These are phyloP conservation scores for Aselliscus stoliczkanus DNA, from an alignment of 2,797 vertebrate species.

Conservation along the genomic window DNA sequence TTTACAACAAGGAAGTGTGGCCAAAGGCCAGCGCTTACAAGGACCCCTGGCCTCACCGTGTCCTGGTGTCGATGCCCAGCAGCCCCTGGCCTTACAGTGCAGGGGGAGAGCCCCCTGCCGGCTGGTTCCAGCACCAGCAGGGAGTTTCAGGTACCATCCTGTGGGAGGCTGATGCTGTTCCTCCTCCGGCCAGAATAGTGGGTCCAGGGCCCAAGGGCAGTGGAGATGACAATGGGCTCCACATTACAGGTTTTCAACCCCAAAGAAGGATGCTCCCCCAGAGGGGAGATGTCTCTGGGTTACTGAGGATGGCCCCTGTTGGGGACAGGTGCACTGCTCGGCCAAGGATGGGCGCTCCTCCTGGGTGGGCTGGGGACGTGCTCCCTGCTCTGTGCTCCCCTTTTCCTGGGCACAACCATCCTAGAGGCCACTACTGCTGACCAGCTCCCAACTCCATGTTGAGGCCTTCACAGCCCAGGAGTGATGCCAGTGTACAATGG, in stretches of 20 bases:
- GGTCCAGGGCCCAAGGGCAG: neutral
- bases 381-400: too few relatives aligned
- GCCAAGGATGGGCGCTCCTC: neutral
- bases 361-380: neutral
- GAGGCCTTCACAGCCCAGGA: neutral
- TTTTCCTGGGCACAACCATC: too few relatives aligned
- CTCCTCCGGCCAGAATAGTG: accelerated
- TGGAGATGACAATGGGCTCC: neutral
- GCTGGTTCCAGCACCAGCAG: neutral
- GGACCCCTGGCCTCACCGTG: accelerated
- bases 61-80: accelerated
- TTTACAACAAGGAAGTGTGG: neutral
- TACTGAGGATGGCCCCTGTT: too few relatives aligned
- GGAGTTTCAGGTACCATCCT: accelerated
- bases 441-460: neutral
- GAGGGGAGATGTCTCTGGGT: neutral
- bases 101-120: neutral
- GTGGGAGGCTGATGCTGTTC: neutral
- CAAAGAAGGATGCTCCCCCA: neutral
- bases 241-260: neutral
- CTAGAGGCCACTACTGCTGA: neutral
- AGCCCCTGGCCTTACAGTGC: neutral
- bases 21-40: neutral
- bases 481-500: accelerated
- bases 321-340: neutral